Evolutionary conservation across 2,797 vertebrate genomes (phyloP).

Genomic region (Synanceia verrucosa): DNA sequence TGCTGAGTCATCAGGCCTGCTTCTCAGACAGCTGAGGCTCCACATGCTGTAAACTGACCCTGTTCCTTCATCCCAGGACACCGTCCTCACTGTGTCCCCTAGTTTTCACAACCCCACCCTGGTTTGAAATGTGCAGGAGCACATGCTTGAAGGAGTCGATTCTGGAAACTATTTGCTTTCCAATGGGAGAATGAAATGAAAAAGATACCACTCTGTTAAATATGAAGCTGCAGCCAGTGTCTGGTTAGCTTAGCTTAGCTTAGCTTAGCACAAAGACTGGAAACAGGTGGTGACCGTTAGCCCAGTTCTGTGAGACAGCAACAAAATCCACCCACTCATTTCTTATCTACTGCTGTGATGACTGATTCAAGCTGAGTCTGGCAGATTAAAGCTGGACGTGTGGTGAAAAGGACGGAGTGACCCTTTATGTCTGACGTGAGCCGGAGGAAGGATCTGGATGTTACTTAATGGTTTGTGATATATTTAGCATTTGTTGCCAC

Average conservation of each 20-base stretch:
- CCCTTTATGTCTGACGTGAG: not conserved
- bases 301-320: not conserved
- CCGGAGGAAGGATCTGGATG: not conserved
- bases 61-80: constrained; percentile 5
- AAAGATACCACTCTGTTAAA: not conserved
- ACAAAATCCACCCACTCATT: not conserved
- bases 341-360: not conserved
- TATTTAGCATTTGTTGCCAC: constrained; percentile 9
- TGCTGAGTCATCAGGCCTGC: constrained; percentile 54
- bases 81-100: not conserved
- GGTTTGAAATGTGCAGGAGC: not conserved
- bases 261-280: constrained; percentile 4
- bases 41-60: constrained; percentile 51
- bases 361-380: not conserved
- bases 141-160: not conserved
- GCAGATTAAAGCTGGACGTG: not conserved
- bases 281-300: not conserved
- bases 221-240: not conserved
- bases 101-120: constrained; percentile 6
- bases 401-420: not conserved
- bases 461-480: constrained; percentile 17
- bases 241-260: not conserved
- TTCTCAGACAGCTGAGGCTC: constrained; percentile 62
- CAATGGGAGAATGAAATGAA: not conserved
- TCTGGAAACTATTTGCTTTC: not conserved